Conservation (phyloP, 2,797 vertebrate species). For the Picus viridis region DNA sequence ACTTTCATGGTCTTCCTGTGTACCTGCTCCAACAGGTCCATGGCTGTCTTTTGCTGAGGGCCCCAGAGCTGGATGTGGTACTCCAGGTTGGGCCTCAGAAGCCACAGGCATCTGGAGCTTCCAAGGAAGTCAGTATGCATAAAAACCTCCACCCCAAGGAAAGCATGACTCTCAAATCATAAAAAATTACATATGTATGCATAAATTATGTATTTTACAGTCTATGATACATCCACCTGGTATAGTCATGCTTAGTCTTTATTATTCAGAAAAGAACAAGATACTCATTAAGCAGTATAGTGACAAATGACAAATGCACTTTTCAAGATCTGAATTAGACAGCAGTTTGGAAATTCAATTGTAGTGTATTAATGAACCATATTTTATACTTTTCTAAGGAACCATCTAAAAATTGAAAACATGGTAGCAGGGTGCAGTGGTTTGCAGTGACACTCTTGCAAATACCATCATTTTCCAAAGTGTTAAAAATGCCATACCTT, state of each 20-base stretch:
- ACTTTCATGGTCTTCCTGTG: background rate
- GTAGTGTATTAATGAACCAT: background rate
- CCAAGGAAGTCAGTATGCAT: background rate
- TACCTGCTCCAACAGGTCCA: background rate
- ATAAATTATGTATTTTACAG: background rate
- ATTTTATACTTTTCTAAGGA: background rate
- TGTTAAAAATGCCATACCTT: background rate
- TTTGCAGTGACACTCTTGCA: background rate
- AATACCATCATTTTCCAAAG: background rate
- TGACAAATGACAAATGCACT: background rate
- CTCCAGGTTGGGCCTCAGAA: background rate
- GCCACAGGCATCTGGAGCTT: background rate
- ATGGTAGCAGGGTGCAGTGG: background rate
- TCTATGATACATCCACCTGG: background rate
- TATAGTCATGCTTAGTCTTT: background rate
- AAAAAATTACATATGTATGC: background rate
- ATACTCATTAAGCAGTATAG: background rate
- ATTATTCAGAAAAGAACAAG: background rate
- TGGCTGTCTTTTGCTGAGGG: background rate
- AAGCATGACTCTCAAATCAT: background rate
- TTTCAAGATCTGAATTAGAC: background rate
- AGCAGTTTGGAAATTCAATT: background rate
- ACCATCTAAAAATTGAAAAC: background rate
- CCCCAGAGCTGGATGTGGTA: accelerated
- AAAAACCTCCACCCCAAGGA: background rate